Evolutionary conservation across 2,113 vertebrate genomes (phyloP).

Genomic region (Lipophrys pholis): DNA sequence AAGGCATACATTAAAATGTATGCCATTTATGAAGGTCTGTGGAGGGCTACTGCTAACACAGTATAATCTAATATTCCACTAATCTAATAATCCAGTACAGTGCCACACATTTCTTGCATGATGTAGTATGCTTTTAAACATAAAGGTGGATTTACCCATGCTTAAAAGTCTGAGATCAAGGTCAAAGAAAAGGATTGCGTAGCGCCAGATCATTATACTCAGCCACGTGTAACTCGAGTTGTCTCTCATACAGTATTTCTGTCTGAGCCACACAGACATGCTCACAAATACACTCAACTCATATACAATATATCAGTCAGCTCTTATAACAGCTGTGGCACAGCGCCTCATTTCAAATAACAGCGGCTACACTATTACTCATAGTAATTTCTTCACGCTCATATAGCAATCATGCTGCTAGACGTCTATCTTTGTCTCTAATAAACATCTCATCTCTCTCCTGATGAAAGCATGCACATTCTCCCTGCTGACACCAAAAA

Average conservation of each 20-base stretch:
- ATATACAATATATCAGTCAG: background rate
- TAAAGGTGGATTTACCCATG: background rate
- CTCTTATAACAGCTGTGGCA: background rate
- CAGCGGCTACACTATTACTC: background rate
- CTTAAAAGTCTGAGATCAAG: background rate
- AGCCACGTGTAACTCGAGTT: background rate
- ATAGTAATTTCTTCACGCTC: background rate
- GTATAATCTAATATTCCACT: background rate
- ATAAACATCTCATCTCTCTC: background rate
- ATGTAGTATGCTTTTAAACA: background rate
- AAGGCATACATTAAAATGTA: background rate
- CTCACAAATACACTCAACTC: background rate
- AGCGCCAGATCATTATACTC: background rate
- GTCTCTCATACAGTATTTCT: background rate
- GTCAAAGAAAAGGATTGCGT: no score
- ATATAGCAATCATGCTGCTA: background rate
- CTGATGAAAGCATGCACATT: conserved; percentile 4
- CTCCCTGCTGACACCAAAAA: background rate
- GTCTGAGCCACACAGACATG: background rate
- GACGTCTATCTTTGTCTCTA: no score
- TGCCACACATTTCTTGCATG: background rate
- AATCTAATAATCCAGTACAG: background rate
- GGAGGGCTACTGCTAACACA: background rate
- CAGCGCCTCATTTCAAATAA: background rate
- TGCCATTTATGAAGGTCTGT: background rate